A percentile compares a stretch with the other conserved stretches of the same genome.
These are phyloP conservation scores for Pediacus dermestoides DNA, from an alignment of 2,888 invertebrate genomes.

Conservation along the genomic window DNA sequence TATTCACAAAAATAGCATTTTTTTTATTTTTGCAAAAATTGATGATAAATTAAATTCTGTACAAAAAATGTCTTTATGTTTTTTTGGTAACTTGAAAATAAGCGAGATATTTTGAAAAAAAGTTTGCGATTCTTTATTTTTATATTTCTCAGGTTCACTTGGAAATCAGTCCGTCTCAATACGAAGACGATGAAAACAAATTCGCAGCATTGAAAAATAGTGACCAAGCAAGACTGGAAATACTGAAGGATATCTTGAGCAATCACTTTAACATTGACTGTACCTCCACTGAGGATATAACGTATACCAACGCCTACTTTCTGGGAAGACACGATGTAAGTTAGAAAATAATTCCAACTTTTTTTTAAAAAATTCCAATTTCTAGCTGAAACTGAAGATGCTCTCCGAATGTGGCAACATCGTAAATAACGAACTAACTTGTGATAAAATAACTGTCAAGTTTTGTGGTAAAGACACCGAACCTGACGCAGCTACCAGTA, in stretches of 20 bases:
- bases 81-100: too few species aligned
- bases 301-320: slow-evolving; percentile 68
- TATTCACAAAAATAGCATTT: too few species aligned
- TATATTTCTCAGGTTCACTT: slow-evolving; percentile 64
- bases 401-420: slow-evolving; percentile 54
- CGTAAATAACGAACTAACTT: slow-evolving; percentile 53
- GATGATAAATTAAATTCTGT: too few species aligned
- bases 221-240: slow-evolving; percentile 71
- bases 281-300: slow-evolving; percentile 35
- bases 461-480: slow-evolving; percentile 68
- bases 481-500: slow-evolving; percentile 55
- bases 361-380: slow-evolving; percentile 15
- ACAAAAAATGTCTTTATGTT: too few species aligned
- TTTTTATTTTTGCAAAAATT: too few species aligned
- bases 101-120: too few species aligned
- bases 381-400: slow-evolving; percentile 68
- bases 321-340: slow-evolving; percentile 78
- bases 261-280: slow-evolving; percentile 68
- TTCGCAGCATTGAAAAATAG: slow-evolving; percentile 57
- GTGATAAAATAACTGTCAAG: slow-evolving; percentile 61
- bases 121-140: slow-evolving; percentile 1
- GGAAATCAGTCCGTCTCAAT: slow-evolving; percentile 71
- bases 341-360: slow-evolving; percentile 15
- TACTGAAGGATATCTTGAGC: slow-evolving; percentile 70
- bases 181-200: slow-evolving; percentile 60